A percentile compares a stretch with the other conserved stretches of the same genome.
Conservation (phyloP, 2,888 invertebrate species). For the Drosophila testacea region DNA sequence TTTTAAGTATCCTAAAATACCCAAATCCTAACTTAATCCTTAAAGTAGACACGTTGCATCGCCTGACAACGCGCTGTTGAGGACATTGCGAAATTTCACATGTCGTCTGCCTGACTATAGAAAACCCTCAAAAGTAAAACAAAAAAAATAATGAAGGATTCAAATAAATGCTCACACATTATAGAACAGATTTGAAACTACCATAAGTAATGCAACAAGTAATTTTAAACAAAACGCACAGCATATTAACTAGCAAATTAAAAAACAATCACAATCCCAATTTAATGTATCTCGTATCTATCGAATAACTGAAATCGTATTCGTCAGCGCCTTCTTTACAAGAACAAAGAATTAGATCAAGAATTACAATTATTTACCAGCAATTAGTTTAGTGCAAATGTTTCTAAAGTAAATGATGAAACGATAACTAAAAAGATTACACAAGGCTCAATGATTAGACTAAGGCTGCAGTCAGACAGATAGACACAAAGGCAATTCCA, state of each 20-base stretch:
- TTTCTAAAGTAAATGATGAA: constrained; percentile 39
- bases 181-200: constrained; percentile 43
- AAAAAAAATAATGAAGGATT: too few relatives aligned
- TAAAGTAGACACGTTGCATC: constrained; percentile 39
- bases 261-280: constrained; percentile 50
- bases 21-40: constrained; percentile 26
- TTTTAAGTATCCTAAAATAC: constrained; percentile 45
- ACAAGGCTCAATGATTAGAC: constrained; percentile 49
- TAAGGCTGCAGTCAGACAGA: constrained; percentile 26
- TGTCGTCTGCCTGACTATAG: constrained; percentile 51
- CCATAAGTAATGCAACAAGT: constrained; percentile 37
- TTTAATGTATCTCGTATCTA: constrained; percentile 31
- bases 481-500: constrained; percentile 3
- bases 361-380: constrained; percentile 66
- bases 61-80: constrained; percentile 50
- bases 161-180: constrained; percentile 38
- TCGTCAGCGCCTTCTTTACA: constrained; percentile 65
- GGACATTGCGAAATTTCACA: constrained; percentile 58
- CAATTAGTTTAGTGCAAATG: constrained; percentile 61
- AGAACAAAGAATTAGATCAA: constrained; percentile 27
- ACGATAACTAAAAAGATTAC: constrained; percentile 31
- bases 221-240: constrained; percentile 62
- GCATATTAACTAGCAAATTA: constrained; percentile 49
- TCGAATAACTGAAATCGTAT: constrained; percentile 23
- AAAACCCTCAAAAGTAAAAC: constrained; percentile 3